These are phyloP conservation scores for Drosophila nasuta DNA, from an alignment of 1,140 invertebrate genomes.

Conservation along the genomic window DNA sequence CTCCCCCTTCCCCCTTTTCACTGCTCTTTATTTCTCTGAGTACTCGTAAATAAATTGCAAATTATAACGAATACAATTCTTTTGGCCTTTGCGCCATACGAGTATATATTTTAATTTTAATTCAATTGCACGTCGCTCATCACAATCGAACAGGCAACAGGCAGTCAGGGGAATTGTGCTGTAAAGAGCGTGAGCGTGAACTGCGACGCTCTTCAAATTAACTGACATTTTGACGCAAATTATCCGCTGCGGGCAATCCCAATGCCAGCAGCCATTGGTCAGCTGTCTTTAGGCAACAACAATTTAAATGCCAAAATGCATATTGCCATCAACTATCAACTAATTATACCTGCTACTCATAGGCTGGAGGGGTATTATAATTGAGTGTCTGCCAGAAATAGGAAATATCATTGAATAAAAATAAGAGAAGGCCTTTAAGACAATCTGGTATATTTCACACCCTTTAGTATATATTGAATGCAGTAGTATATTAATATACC, in stretches of 20 bases:
- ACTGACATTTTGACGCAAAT: constrained; percentile 77
- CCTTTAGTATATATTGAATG: too few species aligned
- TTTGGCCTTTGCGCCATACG: constrained; percentile 43
- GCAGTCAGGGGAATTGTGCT: not conserved
- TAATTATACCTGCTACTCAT: too few species aligned
- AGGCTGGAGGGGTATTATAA: too few species aligned
- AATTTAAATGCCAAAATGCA: not conserved
- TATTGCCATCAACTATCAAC: too few species aligned
- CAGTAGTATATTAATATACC: too few species aligned
- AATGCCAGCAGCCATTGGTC: constrained; percentile 34
- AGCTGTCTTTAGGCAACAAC: constrained; percentile 42
- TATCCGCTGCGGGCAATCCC: constrained; percentile 64
- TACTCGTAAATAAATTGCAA: constrained; percentile 64
- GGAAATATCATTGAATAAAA: too few species aligned
- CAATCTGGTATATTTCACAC: too few species aligned
- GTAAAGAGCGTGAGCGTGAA: not conserved
- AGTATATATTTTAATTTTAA: constrained; percentile 79
- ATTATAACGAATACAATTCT: constrained; percentile 63
- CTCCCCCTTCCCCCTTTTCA: not conserved
- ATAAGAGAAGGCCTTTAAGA: too few species aligned
- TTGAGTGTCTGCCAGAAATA: too few species aligned
- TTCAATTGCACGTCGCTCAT: constrained; percentile 73
- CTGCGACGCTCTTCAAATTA: constrained; percentile 65
- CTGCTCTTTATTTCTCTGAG: not conserved
- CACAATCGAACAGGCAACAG: not conserved